A percentile compares a stretch with the other conserved stretches of the same genome.
phyloP scores from a whole-genome alignment of 1,140 invertebrate species.

The Aphidius ervi region DNA sequence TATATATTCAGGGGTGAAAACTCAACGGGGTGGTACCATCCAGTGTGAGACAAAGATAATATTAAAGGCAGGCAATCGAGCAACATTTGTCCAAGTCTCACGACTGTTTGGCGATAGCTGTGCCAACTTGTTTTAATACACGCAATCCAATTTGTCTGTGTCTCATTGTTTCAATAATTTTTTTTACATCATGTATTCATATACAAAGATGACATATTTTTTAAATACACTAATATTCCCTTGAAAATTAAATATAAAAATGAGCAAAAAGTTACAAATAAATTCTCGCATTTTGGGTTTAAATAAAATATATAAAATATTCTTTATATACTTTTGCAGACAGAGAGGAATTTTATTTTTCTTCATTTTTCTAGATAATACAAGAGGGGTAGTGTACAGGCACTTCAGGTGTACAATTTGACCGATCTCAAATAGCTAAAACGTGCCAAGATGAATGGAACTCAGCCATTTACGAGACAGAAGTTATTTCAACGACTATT shows the following conservation, averaged over 20 bases:
- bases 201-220: neutral
- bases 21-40: constrained; percentile 22
- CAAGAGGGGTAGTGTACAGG: neutral
- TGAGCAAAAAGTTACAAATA: too few relatives aligned
- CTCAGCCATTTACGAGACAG: constrained; percentile 34
- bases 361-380: too few relatives aligned
- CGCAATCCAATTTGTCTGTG: constrained; percentile 54
- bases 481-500: constrained; percentile 32
- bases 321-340: neutral
- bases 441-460: constrained; percentile 42
- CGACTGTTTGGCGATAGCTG: constrained; percentile 54
- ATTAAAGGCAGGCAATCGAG: constrained; percentile 38
- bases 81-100: constrained; percentile 50
- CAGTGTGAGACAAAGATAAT: constrained; percentile 18
- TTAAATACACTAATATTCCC: too few relatives aligned
- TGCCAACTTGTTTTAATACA: constrained; percentile 52
- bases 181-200: neutral
- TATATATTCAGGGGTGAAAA: constrained; percentile 9
- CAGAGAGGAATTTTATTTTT: constrained; percentile 4
- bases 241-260: too few relatives aligned
- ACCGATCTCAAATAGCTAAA: constrained; percentile 23
- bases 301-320: neutral
- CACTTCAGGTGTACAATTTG: constrained; percentile 21
- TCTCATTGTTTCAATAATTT: constrained; percentile 47
- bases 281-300: neutral